Evolutionary conservation across 2,888 invertebrate species (phyloP), one percentile per base, ranked within the genome.

Genomic region (Hoplodrina ambigua): DNA sequence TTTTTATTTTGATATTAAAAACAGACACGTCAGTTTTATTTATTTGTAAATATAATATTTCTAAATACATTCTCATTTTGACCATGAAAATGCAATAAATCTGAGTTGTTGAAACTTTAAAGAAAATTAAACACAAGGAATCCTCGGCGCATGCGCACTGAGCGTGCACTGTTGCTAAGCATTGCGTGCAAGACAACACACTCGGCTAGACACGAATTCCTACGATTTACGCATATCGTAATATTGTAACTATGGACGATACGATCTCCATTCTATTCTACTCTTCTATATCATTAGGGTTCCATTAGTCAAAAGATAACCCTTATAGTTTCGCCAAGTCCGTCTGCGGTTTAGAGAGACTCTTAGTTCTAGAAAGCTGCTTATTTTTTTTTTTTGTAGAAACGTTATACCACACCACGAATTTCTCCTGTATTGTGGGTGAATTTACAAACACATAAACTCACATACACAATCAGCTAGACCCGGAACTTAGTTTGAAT

Each of bases 101-200:
- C 58, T 11, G 56, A 58, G 19, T 68, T 72, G 79, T 66, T 81
- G 68, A 73, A 77, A 70, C 55, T 80, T 82, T 71, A 72, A 82
- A 85, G 76, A 81, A 78, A 82, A 82, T 81, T 84, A 85, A 83
- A 83, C 78, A 82, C 75, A 67, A 84, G 85, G 86, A 87, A 84
- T 88, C 82, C 70, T 83, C 63, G 72, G 57, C 70, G 78, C 85
- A 83, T 81, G 88, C 86, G 82, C 84, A 67, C 59, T 49, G 76
- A 83, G 83, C 88, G 86, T 87, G 89, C 65, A 79, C 62, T 69
- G 72, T 79, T 85, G 84, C 87, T 88, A 52, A 90, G 83, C 83
- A 82, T 89, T 86, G 91, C 91, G 88, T 91, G 91, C 71, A 72
- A 58, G 63, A 80, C 78, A 77, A 79, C 78, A 78, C 80, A 84